Base-by-base conservation (phyloP, 2,113 vertebrate genomes). In the Carassius gibelio region DNA sequence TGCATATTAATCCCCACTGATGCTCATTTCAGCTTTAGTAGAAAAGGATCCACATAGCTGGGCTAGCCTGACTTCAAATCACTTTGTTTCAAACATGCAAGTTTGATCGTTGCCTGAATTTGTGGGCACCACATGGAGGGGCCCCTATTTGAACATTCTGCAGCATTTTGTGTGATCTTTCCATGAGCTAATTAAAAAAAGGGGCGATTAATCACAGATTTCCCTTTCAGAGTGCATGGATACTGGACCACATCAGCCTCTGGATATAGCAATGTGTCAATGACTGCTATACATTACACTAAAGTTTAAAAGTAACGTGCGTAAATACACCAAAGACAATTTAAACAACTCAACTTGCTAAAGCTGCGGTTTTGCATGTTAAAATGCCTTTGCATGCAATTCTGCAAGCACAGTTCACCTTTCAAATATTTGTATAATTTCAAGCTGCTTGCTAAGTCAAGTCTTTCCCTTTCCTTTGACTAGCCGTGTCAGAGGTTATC, bases 1-100 rank as follows among this genome's bases (percentile, higher is more conserved):
- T 96, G 94, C 95, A 94, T 96, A 96, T 96, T 98, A 98, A 97
- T 98, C 96, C 95, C 92, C 91, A 93, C 94, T 95, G 96, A 97
- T 96, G 96, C 96, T 97, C 95, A 96, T 97, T 97, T 96, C 93
- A 95, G 94, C 93, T 96, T 90, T 82, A 52, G 81, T 34, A 77
- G 85, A 93, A 93, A 89, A 87, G 92, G 93, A 83, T 72, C 34
- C 81, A 57, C 89, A 91, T 92, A 94, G 92, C 94, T 91, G 81
- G 81, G 72, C 89, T 82, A 84, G 84, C 77, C 84, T 72, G 74
- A 90, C 88, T 88, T 93, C 88, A 90, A 85, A 90, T 90, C 88
- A 45, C 74, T 87, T 75, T 57, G 55, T 88, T 91, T 88, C 80
- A 90, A 90, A 91, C 89, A 89, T 71, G 57, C 84, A 84, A 83